phyloP scores from a whole-genome alignment of 2,113 vertebrate genomes.

The Sarotherodon lohbergeri region DNA sequence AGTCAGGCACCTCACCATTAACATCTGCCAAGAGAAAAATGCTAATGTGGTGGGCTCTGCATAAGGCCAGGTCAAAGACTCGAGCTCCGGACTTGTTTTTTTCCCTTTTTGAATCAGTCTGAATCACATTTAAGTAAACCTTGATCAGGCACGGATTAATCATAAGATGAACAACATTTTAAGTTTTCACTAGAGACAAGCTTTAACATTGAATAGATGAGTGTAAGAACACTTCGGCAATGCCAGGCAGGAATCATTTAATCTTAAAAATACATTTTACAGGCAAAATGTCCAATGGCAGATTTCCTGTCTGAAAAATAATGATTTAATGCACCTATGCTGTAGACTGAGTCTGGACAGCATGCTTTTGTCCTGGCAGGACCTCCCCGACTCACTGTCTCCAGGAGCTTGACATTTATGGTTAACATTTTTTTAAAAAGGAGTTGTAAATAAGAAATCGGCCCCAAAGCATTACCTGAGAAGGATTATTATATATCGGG shows the following conservation, averaged over 20 bases:
- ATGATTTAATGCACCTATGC: slow-evolving; percentile 66
- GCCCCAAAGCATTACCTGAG: slow-evolving; percentile 39
- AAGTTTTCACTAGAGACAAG: slow-evolving; percentile 7
- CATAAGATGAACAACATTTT: slow-evolving; percentile 1
- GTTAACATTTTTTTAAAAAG: slow-evolving; percentile 31
- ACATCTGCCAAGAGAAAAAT: slow-evolving; percentile 56
- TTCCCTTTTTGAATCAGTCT: neutral
- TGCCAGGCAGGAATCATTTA: slow-evolving; percentile 61
- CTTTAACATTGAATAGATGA: slow-evolving; percentile 10
- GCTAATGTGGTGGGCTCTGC: slow-evolving; percentile 46
- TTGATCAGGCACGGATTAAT: slow-evolving; percentile 15
- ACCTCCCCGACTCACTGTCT: slow-evolving; percentile 68
- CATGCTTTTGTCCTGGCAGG: slow-evolving; percentile 64
- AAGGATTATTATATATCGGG: slow-evolving; percentile 59
- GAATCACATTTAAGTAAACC: slow-evolving; percentile 15
- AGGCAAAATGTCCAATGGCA: slow-evolving; percentile 61
- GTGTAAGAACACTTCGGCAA: slow-evolving; percentile 10
- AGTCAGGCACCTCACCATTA: slow-evolving; percentile 24
- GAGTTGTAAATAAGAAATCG: slow-evolving; percentile 60
- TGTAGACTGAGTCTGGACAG: slow-evolving; percentile 61
- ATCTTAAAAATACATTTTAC: slow-evolving; percentile 67
- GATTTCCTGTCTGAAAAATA: slow-evolving; percentile 70
- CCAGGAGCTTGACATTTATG: slow-evolving; percentile 67
- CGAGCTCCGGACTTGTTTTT: slow-evolving; percentile 27
- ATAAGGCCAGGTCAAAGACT: slow-evolving; percentile 40